A percentile compares a stretch with the other conserved stretches of the same genome.
phyloP scores from a whole-genome alignment of 2,113 vertebrate genomes.

The Potamarius usumacintae region DNA sequence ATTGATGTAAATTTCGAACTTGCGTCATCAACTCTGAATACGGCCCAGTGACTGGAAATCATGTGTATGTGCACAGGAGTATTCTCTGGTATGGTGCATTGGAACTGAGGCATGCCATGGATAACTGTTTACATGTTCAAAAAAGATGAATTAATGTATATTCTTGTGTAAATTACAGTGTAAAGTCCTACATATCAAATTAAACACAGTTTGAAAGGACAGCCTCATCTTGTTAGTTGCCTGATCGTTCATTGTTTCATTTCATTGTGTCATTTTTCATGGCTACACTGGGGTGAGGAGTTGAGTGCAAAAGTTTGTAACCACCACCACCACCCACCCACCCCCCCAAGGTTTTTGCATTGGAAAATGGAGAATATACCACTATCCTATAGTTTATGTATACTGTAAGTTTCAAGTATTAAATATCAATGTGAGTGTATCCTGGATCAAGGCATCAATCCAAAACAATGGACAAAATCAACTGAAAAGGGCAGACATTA shows the following conservation, averaged over 20 bases:
- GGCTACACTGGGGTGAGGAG: background rate
- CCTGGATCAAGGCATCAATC: background rate
- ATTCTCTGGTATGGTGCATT: background rate
- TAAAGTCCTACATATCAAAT: slow-evolving; percentile 45
- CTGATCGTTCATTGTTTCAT: background rate
- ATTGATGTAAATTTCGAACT: background rate
- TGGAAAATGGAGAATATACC: background rate
- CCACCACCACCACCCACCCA: too few species aligned
- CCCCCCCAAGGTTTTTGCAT: background rate
- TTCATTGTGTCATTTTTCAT: background rate
- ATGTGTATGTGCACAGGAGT: slow-evolving; percentile 13
- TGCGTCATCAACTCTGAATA: background rate
- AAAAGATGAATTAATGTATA: slow-evolving; percentile 42
- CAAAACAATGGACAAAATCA: background rate
- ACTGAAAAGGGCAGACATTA: too few species aligned
- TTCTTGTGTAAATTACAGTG: slow-evolving; percentile 49
- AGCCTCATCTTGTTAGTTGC: background rate
- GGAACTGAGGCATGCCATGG: background rate
- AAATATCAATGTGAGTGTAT: background rate
- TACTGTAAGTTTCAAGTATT: background rate
- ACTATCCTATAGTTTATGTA: background rate
- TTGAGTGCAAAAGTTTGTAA: background rate
- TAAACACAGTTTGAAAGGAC: slow-evolving; percentile 42
- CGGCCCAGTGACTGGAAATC: background rate
- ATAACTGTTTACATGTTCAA: slow-evolving; percentile 33